Conservation (phyloP, 2,888 invertebrate species). For the Mamestra brassicae region DNA sequence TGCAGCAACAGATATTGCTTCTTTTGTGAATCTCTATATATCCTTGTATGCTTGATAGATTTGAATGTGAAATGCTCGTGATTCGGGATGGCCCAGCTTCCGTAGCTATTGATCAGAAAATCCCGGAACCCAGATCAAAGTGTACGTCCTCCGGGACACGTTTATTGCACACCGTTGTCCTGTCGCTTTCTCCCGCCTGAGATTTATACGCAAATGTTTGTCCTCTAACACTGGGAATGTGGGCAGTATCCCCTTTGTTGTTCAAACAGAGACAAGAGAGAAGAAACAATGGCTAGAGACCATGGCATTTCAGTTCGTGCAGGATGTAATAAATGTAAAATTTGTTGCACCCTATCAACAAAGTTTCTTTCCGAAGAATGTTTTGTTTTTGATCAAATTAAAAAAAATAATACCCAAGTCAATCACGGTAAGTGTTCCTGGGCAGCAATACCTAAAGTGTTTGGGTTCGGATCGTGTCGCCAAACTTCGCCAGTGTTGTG, state of each 20-base stretch:
- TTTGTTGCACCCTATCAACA: background rate
- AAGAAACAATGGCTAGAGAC: background rate
- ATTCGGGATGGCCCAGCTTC: conserved; percentile 22
- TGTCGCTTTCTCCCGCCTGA: conserved; percentile 29
- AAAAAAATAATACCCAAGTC: background rate
- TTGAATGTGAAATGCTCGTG: conserved; percentile 30
- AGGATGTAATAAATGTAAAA: background rate
- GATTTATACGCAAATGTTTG: conserved; percentile 49
- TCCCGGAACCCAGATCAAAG: conserved; percentile 43
- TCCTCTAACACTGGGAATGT: conserved; percentile 11
- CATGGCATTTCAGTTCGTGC: background rate
- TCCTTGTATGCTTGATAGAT: conserved; percentile 29
- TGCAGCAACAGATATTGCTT: background rate
- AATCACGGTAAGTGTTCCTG: conserved; percentile 35
- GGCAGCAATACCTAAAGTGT: conserved; percentile 21
- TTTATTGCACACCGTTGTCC: conserved; percentile 54
- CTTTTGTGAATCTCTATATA: background rate
- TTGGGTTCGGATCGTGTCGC: conserved; percentile 15
- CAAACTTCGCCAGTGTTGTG: conserved; percentile 15
- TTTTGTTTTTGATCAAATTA: background rate
- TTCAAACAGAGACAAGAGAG: background rate
- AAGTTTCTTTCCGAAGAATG: background rate
- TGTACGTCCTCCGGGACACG: conserved; percentile 40
- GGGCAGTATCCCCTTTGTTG: background rate
- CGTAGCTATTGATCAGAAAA: conserved; percentile 14